Conservation (phyloP, 2,888 invertebrate species). For the Antheraea assamensis region DNA sequence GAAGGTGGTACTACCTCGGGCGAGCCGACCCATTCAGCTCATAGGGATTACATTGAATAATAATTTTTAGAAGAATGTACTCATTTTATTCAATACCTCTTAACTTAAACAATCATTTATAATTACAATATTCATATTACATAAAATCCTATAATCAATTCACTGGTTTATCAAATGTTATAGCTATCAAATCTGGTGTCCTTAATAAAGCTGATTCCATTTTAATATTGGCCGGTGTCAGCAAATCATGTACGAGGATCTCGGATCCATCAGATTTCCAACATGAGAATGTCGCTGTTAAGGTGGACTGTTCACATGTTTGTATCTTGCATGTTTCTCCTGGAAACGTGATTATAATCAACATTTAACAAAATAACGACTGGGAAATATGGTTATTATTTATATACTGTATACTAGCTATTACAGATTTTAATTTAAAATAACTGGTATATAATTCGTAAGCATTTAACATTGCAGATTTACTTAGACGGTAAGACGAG, state of each 20-base stretch:
- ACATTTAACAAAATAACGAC: background rate
- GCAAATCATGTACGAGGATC: conserved; percentile 56
- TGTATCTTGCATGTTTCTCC: conserved; percentile 60
- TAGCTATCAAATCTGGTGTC: conserved; percentile 60
- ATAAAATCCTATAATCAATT: background rate
- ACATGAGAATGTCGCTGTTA: conserved; percentile 57
- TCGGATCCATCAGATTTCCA: conserved; percentile 66
- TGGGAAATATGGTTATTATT: no score
- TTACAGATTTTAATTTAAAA: no score
- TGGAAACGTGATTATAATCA: conserved; percentile 36
- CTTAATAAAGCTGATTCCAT: conserved; percentile 61
- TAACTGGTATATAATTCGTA: no score
- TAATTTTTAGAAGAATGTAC: background rate
- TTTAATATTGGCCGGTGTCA: conserved; percentile 57
- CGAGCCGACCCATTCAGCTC: no score
- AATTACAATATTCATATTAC: background rate
- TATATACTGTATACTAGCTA: no score
- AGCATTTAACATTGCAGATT: no score
- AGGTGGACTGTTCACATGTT: conserved; percentile 61
- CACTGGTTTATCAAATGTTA: conserved; percentile 52
- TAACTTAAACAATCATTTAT: background rate
- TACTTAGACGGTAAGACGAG: no score
- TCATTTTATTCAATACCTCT: background rate
- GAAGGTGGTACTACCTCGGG: no score
- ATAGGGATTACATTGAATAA: background rate